phyloP scores from a whole-genome alignment of 2,888 invertebrate genomes.

The Alviniconcha strummeri region DNA sequence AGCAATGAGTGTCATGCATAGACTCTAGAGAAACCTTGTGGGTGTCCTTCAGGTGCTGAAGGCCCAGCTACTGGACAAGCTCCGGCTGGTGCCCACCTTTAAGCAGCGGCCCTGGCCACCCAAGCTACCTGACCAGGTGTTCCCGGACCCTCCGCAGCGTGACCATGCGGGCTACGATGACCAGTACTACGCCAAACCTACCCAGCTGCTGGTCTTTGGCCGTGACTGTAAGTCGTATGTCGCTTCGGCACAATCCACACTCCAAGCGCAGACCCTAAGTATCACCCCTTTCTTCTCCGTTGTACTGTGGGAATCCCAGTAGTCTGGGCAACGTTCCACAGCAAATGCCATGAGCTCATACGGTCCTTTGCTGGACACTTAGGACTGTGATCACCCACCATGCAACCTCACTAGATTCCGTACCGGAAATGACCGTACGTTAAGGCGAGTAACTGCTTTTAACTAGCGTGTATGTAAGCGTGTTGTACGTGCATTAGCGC shows the following conservation, averaged over 20 bases:
- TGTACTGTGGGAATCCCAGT: not conserved
- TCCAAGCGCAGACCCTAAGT: not conserved
- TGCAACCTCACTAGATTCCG: not conserved
- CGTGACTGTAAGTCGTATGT: conserved; percentile 27
- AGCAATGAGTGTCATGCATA: too few species aligned
- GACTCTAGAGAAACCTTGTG: not conserved
- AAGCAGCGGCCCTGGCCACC: conserved; percentile 29
- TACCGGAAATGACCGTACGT: too few species aligned
- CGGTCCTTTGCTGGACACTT: not conserved
- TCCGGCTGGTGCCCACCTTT: conserved; percentile 26
- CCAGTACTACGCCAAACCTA: conserved; percentile 32
- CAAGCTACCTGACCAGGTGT: conserved; percentile 31
- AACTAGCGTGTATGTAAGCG: too few species aligned
- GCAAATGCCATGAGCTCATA: too few species aligned
- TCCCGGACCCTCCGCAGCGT: conserved; percentile 25
- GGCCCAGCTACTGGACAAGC: conserved; percentile 30
- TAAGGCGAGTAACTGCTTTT: too few species aligned
- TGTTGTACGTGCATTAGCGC: too few species aligned
- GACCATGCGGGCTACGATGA: conserved; percentile 17
- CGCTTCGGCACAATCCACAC: not conserved
- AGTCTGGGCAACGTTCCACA: not conserved
- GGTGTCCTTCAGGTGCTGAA: conserved; percentile 17
- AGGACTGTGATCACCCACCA: not conserved
- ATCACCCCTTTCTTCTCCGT: not conserved
- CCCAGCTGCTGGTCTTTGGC: conserved; percentile 31